These are phyloP conservation scores for Dryocosmus kuriphilus DNA, from an alignment of 2,888 invertebrate genomes.

Conservation along the genomic window DNA sequence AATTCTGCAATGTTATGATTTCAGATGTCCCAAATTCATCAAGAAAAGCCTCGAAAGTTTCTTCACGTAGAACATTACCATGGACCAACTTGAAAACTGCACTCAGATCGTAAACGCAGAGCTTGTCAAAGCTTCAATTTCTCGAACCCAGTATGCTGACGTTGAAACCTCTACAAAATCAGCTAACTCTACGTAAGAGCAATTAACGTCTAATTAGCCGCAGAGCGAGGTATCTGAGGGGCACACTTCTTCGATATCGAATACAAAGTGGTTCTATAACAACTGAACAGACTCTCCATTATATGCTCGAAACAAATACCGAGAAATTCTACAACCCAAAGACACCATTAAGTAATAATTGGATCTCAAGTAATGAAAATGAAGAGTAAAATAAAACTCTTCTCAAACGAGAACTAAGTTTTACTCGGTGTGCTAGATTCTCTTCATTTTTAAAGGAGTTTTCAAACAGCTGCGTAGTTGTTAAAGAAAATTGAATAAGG, in stretches of 20 bases:
- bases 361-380: background rate
- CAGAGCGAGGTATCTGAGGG: background rate
- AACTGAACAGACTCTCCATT: background rate
- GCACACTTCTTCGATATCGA: constrained; percentile 14
- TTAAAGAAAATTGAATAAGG: background rate
- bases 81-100: background rate
- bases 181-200: constrained; percentile 13
- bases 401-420: background rate
- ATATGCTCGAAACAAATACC: background rate
- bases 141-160: background rate
- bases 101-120: background rate
- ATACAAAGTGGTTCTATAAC: constrained; percentile 1
- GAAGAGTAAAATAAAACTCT: constrained; percentile 3
- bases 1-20: background rate
- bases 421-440: background rate
- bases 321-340: background rate
- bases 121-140: background rate
- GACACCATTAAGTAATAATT: background rate
- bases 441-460: too few relatives aligned
- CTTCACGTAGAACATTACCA: background rate
- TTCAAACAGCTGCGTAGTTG: background rate
- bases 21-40: background rate
- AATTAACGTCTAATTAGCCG: constrained; percentile 27
- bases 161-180: constrained; percentile 9
- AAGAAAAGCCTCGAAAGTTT: background rate